A percentile compares a stretch with the other conserved stretches of the same genome.
Conservation (phyloP, 2,797 vertebrate species). For the Microtus californicus region DNA sequence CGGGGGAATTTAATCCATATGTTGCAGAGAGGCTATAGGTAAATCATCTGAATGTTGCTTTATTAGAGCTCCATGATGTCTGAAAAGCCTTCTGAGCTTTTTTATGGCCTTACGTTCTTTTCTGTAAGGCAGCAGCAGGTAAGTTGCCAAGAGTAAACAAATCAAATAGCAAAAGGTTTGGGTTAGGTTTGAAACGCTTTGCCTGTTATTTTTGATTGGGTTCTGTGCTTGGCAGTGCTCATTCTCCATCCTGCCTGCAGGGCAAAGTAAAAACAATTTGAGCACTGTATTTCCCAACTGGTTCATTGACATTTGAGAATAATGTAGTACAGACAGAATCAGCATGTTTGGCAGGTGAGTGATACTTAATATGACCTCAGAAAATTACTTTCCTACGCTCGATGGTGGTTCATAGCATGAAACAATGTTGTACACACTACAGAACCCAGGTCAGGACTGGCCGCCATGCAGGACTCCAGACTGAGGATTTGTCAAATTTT, state of each 20-base stretch:
- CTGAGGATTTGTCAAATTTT: background rate
- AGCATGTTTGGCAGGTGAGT: conserved; percentile 71
- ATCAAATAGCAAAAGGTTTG: conserved; percentile 67
- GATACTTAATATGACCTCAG: conserved; percentile 62
- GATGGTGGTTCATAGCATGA: background rate
- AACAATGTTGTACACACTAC: background rate
- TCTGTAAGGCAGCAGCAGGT: conserved; percentile 62
- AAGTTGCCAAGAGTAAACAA: conserved; percentile 78
- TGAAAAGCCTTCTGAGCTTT: conserved; percentile 59
- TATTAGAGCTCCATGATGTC: conserved; percentile 50
- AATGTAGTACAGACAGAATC: conserved; percentile 54
- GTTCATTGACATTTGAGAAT: conserved; percentile 69
- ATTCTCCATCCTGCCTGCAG: conserved; percentile 60
- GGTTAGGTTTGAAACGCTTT: conserved; percentile 64
- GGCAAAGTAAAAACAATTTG: conserved; percentile 69
- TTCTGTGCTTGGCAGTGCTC: conserved; percentile 65
- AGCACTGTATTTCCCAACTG: conserved; percentile 46
- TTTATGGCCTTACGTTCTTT: conserved; percentile 49
- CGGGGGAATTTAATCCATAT: conserved; percentile 74
- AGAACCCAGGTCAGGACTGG: background rate
- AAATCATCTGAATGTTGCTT: conserved; percentile 69
- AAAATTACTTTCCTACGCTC: conserved; percentile 34
- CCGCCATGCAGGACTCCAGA: rapidly evolving
- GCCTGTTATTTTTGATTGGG: conserved; percentile 78
- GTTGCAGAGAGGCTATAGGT: conserved; percentile 41